A percentile compares a stretch with the other conserved stretches of the same genome.
Evolutionary conservation across 2,113 vertebrate genomes (phyloP).

Genomic region (Serinus canaria): DNA sequence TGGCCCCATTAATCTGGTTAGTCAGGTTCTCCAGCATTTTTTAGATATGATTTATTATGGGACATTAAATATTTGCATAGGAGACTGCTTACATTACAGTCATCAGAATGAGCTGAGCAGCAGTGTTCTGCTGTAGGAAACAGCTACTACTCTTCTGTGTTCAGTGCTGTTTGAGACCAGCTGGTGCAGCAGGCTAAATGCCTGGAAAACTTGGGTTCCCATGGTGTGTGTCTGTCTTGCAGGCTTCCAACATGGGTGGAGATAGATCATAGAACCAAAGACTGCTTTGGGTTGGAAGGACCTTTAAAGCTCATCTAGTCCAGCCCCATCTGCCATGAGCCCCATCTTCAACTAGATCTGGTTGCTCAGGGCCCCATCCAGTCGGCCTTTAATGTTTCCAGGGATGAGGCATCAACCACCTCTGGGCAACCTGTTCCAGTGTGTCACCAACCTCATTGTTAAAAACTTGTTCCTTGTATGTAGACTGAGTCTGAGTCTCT

Average conservation of each 20-base stretch:
- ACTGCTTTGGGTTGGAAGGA: background rate
- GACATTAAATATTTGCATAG: conserved; percentile 57
- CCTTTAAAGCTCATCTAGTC: background rate
- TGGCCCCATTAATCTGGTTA: conserved; percentile 43
- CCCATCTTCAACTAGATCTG: background rate
- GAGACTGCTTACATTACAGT: background rate
- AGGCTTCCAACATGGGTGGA: background rate
- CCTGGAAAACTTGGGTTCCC: background rate
- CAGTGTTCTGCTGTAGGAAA: background rate
- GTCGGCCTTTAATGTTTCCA: background rate
- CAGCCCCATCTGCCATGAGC: background rate
- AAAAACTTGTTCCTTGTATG: background rate
- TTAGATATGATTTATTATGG: conserved; percentile 31
- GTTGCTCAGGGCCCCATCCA: background rate
- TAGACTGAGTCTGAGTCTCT: background rate
- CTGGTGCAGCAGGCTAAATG: background rate
- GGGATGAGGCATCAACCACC: rapidly evolving
- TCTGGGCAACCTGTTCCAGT: background rate
- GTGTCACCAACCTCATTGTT: background rate
- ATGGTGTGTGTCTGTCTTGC: background rate
- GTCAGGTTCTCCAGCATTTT: conserved; percentile 66
- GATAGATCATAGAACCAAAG: background rate
- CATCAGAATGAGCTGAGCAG: background rate
- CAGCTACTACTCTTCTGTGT: background rate
- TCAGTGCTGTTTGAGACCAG: background rate